These are phyloP conservation scores for Scophthalmus maximus DNA, from an alignment of 2,113 vertebrate species.

Conservation along the genomic window DNA sequence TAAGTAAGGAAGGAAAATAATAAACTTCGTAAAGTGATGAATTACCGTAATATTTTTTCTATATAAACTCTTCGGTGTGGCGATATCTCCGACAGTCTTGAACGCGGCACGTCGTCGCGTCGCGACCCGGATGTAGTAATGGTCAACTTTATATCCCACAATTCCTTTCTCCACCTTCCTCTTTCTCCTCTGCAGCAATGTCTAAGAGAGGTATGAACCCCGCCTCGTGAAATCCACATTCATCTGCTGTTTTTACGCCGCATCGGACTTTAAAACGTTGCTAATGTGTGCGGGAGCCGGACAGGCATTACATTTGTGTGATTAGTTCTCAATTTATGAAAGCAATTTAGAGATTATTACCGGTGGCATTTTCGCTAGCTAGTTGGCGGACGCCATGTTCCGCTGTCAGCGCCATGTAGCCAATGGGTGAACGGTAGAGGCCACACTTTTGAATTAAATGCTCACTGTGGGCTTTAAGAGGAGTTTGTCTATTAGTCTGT, in stretches of 20 bases:
- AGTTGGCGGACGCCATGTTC: slow-evolving; percentile 61
- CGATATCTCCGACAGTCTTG: neutral
- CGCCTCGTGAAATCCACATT: slow-evolving; percentile 41
- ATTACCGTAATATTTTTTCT: neutral
- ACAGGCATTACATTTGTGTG: accelerated
- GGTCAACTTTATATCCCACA: slow-evolving; percentile 74
- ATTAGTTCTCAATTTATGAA: neutral
- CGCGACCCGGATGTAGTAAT: slow-evolving; percentile 65
- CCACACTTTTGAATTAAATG: accelerated
- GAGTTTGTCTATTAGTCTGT: too few relatives aligned
- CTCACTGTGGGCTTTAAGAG: accelerated
- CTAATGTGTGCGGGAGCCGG: neutral
- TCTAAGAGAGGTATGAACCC: slow-evolving; percentile 84
- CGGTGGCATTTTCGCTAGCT: neutral
- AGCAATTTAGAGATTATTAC: accelerated
- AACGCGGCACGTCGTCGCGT: neutral
- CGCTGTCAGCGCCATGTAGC: slow-evolving; percentile 10
- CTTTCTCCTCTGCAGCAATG: slow-evolving; percentile 81
- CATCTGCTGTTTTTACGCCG: slow-evolving; percentile 45
- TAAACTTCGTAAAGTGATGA: neutral
- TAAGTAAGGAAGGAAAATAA: too few relatives aligned
- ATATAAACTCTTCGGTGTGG: neutral
- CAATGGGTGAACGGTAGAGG: neutral
- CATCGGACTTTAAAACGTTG: accelerated
- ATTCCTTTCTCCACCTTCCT: slow-evolving; percentile 72